Base-by-base conservation (phyloP, 2,113 vertebrate genomes). In the Eulacestoma nigropectus region DNA sequence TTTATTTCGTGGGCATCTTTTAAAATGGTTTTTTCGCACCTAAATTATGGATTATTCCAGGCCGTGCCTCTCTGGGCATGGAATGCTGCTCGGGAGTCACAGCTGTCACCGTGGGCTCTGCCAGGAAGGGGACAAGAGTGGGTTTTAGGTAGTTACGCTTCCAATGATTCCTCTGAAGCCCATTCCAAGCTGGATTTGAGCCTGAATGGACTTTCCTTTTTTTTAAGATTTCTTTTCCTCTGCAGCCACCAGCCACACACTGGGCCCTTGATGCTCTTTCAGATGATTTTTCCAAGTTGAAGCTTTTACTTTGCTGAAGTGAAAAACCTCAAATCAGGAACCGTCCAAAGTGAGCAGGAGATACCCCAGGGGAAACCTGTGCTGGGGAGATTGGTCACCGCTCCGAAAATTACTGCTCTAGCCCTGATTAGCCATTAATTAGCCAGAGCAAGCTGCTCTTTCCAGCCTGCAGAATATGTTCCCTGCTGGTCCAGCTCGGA, bases 11-110 rank as follows among this genome's bases (percentile, higher is more conserved):
- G 42, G 46, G 47, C 46, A 6, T 73, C 70, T 62, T 75, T 22
- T 7, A 35, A 56, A 53, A 27, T 4, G 8, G 0, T 5, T 33
- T 25, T 44, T 20, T 85, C n/a, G n/a, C 67, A 49, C 73, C 42
- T 76, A 37, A 95, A 78, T 86, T 30, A 20, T 53, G 77, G 74
- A 78, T 96, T 92, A 50, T 94, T 93, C 81, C 55, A 70, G 91
- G 53, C 76, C 18, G 16, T 46, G 8, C 35, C 77, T 89, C 80
- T 50, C 88, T 52, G 78, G 88, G 75, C 25, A 18, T 44, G 60
- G 78, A 73, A 80, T 5, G 17, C 42, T 75, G 22, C 41, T 55
- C 90, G 9, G 70, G 42, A 90, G 11, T 21, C 44, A 7, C 32
- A 96, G 80, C 70, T 84, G 84, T 42, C 88, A 63, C 35, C 7